Percentiles rank a stretch among this genome's conserved stretches.
Evolutionary conservation across 2,113 vertebrate species (phyloP).

Genomic region (Psettodes erumei): DNA sequence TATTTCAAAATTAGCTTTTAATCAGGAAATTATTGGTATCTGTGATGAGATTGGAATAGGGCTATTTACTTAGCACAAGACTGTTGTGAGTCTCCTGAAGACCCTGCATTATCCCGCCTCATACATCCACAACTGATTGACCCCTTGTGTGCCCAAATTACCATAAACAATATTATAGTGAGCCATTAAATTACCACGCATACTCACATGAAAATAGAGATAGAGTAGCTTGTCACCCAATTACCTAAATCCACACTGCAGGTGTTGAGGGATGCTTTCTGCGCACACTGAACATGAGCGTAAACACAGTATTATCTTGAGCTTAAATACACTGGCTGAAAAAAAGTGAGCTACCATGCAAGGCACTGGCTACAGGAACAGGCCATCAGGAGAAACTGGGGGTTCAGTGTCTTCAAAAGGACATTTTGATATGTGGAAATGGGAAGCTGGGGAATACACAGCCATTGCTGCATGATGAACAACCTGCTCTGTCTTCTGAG

Average conservation of each 20-base stretch:
- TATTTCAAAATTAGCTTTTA: not conserved
- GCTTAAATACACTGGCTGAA: not conserved
- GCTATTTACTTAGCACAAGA: not conserved
- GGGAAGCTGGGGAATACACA: not conserved
- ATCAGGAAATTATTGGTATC: not conserved
- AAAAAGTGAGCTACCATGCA: not conserved
- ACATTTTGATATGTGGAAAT: not conserved
- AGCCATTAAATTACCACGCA: slow-evolving; percentile 33
- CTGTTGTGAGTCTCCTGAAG: not conserved
- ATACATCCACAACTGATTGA: slow-evolving; percentile 15
- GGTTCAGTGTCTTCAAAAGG: not conserved
- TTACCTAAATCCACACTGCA: slow-evolving; percentile 28
- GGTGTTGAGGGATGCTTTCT: not conserved
- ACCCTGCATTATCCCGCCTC: slow-evolving; percentile 26
- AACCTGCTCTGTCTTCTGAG: no score
- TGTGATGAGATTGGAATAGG: not conserved
- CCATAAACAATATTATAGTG: slow-evolving; percentile 35
- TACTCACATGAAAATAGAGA: slow-evolving; percentile 13
- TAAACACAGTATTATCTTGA: slow-evolving; percentile 1
- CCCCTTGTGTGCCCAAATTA: slow-evolving; percentile 20
- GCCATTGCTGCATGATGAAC: no score
- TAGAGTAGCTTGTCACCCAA: slow-evolving; percentile 1
- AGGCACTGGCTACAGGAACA: not conserved
- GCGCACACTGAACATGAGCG: not conserved
- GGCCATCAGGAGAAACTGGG: no score